phyloP scores from a whole-genome alignment of 2,888 invertebrate species.

The Aplocera efformata region DNA sequence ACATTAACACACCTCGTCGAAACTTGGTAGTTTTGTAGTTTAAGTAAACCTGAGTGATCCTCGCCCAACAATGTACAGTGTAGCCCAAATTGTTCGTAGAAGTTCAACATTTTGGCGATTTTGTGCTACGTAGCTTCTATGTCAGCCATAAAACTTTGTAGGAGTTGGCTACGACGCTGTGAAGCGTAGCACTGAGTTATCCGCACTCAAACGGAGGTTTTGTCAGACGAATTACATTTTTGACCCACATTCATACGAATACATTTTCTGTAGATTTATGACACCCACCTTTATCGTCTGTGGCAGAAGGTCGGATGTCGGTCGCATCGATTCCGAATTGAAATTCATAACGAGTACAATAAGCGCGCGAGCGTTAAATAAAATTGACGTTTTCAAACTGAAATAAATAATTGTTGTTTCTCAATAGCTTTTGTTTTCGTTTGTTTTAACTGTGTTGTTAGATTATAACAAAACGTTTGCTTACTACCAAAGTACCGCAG shows the following conservation, averaged over 20 bases:
- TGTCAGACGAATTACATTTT: slow-evolving; percentile 14
- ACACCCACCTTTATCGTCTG: slow-evolving; percentile 9
- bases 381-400: slow-evolving; percentile 16
- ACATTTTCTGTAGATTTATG: slow-evolving; percentile 6
- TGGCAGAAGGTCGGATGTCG: slow-evolving; percentile 9
- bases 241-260: slow-evolving; percentile 12
- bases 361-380: slow-evolving; percentile 9
- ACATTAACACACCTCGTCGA: slow-evolving; percentile 19
- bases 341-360: slow-evolving; percentile 20
- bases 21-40: slow-evolving; percentile 22
- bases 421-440: slow-evolving; percentile 11
- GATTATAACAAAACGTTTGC: no score
- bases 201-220: slow-evolving; percentile 27
- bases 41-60: slow-evolving; percentile 30
- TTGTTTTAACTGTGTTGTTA: slow-evolving; percentile 1
- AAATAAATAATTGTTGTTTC: slow-evolving; percentile 16
- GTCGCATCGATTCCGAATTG: slow-evolving; percentile 15
- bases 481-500: no score
- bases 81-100: slow-evolving; percentile 38
- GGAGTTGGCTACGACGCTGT: slow-evolving; percentile 40
- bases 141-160: slow-evolving; percentile 47
- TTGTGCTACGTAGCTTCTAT: slow-evolving; percentile 38
- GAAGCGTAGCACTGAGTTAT: slow-evolving; percentile 35
- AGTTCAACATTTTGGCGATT: slow-evolving; percentile 41
- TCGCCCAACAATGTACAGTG: slow-evolving; percentile 43